A percentile compares a stretch with the other conserved stretches of the same genome.
Evolutionary conservation across 2,113 vertebrate species (phyloP).

Genomic region (Corapipo altera): DNA sequence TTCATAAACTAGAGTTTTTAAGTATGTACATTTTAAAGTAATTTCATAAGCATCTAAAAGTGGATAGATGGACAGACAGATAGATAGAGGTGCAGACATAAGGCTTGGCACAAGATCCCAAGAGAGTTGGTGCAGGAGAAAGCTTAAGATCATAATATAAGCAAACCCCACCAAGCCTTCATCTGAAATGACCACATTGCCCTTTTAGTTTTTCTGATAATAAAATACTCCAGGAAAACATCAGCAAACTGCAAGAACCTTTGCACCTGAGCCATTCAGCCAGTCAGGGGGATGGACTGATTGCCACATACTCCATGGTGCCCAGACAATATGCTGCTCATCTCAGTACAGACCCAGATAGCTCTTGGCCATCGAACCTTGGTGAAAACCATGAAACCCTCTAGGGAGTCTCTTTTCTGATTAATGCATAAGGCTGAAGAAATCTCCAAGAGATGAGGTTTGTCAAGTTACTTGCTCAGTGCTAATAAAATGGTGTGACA

Average conservation of each 20-base stretch:
- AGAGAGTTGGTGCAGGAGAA: background rate
- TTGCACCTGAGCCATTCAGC: background rate
- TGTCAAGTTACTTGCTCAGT: conserved; percentile 6
- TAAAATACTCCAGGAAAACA: background rate
- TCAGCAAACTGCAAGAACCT: background rate
- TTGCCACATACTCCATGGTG: background rate
- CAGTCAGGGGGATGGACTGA: background rate
- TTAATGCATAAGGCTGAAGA: background rate
- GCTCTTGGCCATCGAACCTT: background rate
- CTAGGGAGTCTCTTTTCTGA: background rate
- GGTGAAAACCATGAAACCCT: background rate
- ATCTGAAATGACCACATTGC: background rate
- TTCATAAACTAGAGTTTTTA: background rate
- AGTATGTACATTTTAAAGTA: background rate
- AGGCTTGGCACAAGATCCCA: background rate
- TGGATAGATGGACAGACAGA: background rate
- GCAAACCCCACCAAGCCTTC: background rate
- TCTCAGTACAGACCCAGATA: background rate
- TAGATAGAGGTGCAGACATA: background rate
- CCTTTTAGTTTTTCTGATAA: background rate
- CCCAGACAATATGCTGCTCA: background rate
- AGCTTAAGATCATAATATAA: background rate
- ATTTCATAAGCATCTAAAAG: background rate
- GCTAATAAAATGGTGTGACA: background rate
- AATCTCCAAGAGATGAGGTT: background rate